Evolutionary conservation across 2,888 invertebrate species (phyloP), one percentile per base, ranked within the genome.

Genomic region (Melanargia galathea): DNA sequence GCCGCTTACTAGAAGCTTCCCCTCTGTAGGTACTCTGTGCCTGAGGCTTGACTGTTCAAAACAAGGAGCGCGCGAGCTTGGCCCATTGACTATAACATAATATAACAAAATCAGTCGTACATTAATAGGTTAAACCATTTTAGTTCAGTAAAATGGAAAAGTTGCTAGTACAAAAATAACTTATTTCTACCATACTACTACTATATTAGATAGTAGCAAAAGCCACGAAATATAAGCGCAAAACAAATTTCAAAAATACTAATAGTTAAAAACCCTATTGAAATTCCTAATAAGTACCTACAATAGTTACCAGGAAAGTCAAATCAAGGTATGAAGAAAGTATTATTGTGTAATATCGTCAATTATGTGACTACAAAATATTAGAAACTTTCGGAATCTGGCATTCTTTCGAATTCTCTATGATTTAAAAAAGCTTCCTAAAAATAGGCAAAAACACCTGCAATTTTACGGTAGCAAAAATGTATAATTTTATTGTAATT

Each of bases 111-210:
- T 84, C 83, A 87, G 84, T 85, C 82, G 75, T 62, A 77, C 82
- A 83, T 80, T 78, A 77, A 68, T 78, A 79, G 71, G 68, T 4
- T 81, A 72, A 82, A 82, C 75, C 75, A 77, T 71, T 75, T 72
- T 63, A 62, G 64, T 67, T 60, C 13, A 57, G 38, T 59, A 67
- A 68, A 73, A 74, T 75, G 71, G 76, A 81, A 78, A 80, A 84
- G 81, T 80, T 78, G 75, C 79, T 77, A 82, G 38, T 54, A 18
- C 38, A 35, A 52, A 58, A 48, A 24, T 26, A 70, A 55, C 35
- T 38, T 16, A 55, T 55, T 40, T 10, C 40, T 55, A 40, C 40
- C n/a, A n/a, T 38, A 55, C 55, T 40, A 54, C 48, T 48, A n/a
- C 48, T 26, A 26, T 11, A 11, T 24, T 11, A 43, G 18, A 16